phyloP scores from a whole-genome alignment of 2,888 invertebrate species.

The Scaptomyza tumidula region DNA sequence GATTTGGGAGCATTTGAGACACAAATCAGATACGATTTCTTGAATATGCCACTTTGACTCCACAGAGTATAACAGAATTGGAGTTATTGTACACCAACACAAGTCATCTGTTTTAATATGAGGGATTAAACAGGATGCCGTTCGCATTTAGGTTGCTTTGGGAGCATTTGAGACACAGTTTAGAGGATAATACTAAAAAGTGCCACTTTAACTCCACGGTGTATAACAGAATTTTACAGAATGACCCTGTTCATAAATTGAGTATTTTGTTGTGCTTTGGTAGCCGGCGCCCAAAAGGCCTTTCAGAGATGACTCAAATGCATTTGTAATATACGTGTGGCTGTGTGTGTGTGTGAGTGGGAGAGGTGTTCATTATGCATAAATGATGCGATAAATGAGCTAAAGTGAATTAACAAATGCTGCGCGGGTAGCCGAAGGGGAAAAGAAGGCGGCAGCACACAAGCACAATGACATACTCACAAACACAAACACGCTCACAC shows the following conservation, averaged over 20 bases:
- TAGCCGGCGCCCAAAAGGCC: conserved; percentile 7
- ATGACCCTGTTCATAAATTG: conserved; percentile 51
- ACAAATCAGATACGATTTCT: conserved; percentile 26
- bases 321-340: conserved; percentile 6
- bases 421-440: conserved; percentile 14
- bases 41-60: conserved; percentile 65
- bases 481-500: neutral
- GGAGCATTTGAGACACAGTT: conserved; percentile 56
- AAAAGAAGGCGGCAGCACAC: conserved; percentile 9
- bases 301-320: conserved; percentile 61
- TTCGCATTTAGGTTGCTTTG: conserved; percentile 14
- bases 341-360: neutral
- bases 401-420: conserved; percentile 60
- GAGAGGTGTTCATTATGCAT: conserved; percentile 51
- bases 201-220: conserved; percentile 35
- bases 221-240: conserved; percentile 22
- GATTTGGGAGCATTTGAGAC: conserved; percentile 63
- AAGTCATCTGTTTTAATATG: conserved; percentile 31
- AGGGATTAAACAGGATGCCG: conserved; percentile 28
- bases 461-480: conserved; percentile 18
- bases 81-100: conserved; percentile 24
- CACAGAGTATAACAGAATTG: conserved; percentile 13
- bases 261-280: neutral
- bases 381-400: conserved; percentile 66
- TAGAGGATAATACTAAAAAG: conserved; percentile 8